Evolutionary conservation across 2,113 vertebrate species (phyloP), one percentile per base, ranked within the genome.

Genomic region (Triplophysa siluroides): DNA sequence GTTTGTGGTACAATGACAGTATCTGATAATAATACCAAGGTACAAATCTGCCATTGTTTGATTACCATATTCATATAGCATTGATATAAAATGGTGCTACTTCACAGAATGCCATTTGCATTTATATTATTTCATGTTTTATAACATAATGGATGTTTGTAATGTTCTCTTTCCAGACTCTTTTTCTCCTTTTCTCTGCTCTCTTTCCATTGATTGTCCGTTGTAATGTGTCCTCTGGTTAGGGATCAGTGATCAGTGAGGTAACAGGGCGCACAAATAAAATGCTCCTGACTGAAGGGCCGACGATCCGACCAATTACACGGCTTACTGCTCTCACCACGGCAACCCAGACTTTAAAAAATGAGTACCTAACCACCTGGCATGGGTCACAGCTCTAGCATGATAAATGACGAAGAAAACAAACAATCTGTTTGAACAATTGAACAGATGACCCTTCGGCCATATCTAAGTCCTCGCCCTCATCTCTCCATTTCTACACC

Each of bases 271-370:
- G n/a, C 19, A 43, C 60, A 73, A 80, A 74, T 58, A 56, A 80
- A 80, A 80, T 69, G 69, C 9, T 45, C 60, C 78, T 65, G 69
- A 73, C 78, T 47, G 26, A 64, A n/a, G 78, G 86, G 89, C 86
- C 86, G 63, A 84, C 78, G 83, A 74, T 84, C 77, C 60, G 79
- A 56, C 77, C 89, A 89, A 91, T 91, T 90, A 89, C 88, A 88
- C 88, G 86, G 86, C 86, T 79, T 79, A 45, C 85, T 90, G 88
- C 83, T 83, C 87, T 82, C 81, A 73, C 84, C 71, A 87, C 84
- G 45, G 79, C 82, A 75, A 83, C 67, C 58, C 45, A 56, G 58
- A 71, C 68, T 23, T 78, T 67, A 63, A 52, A 65, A 85, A 85
- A 79, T 54, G 68, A 81, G 81, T 79, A 85, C 81, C 71, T 81